phyloP scores from a whole-genome alignment of 2,113 vertebrate genomes.

The Clarias magur region DNA sequence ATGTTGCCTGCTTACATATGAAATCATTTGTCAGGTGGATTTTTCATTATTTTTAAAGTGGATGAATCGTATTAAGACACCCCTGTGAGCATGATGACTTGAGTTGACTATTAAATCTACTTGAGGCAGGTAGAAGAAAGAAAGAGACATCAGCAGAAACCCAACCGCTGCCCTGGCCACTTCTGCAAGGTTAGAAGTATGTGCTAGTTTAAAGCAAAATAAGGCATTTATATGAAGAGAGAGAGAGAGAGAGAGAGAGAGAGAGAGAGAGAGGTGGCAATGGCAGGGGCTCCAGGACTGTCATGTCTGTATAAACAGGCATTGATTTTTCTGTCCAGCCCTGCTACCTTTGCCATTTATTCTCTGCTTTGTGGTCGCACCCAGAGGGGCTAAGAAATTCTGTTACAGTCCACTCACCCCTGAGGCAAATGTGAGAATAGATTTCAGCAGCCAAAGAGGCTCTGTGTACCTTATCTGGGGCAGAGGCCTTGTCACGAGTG shows the following conservation, averaged over 20 bases:
- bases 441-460: constrained; percentile 95
- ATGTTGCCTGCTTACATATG: constrained; percentile 9
- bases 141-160: constrained; percentile 44
- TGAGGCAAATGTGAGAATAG: constrained; percentile 99
- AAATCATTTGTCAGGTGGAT: constrained; percentile 32
- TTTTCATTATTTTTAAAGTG: constrained; percentile 21
- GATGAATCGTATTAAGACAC: constrained; percentile 49
- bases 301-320: constrained; percentile 99
- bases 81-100: constrained; percentile 67
- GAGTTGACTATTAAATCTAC: background rate
- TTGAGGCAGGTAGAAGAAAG: constrained; percentile 38
- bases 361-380: constrained; percentile 98
- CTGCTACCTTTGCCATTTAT: constrained; percentile 98
- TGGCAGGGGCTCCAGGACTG: constrained; percentile 78
- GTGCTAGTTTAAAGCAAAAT: constrained; percentile 29
- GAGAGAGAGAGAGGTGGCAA: constrained; percentile 59
- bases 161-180: constrained; percentile 30
- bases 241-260: constrained; percentile 46
- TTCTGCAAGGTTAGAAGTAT: constrained; percentile 40
- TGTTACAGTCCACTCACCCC: constrained; percentile 96
- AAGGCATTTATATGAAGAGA: constrained; percentile 47
- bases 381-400: constrained; percentile 98
- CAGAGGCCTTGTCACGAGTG: constrained; percentile 82
- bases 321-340: constrained; percentile 99
- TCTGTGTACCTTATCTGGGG: constrained; percentile 90